These are phyloP conservation scores for Pogoniulus pusillus DNA, from an alignment of 2,797 vertebrate genomes.

Conservation along the genomic window DNA sequence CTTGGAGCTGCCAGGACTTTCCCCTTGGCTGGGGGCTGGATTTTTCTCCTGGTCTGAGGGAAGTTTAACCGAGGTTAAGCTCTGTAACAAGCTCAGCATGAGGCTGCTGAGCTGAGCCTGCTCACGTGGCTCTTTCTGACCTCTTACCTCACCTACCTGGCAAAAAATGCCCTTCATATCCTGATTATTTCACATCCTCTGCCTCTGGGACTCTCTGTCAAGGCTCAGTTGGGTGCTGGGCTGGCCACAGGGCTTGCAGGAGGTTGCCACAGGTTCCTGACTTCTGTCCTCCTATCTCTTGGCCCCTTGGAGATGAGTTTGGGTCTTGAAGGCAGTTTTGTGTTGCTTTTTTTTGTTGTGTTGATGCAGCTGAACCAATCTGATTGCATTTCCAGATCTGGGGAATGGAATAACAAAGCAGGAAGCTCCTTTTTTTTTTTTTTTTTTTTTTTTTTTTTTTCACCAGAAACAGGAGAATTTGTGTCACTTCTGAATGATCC, in stretches of 20 bases:
- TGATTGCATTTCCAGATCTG: conserved; percentile 68
- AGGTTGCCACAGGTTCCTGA: background rate
- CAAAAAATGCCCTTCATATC: background rate
- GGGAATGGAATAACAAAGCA: conserved; percentile 59
- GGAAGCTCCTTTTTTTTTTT: conserved; percentile 5
- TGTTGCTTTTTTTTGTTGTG: conserved; percentile 18
- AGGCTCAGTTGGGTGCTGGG: background rate
- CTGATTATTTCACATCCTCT: conserved; percentile 25
- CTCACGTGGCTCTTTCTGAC: background rate
- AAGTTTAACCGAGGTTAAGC: background rate
- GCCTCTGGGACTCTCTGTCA: accelerated
- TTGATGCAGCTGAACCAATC: conserved; percentile 54
- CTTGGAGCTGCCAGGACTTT: background rate
- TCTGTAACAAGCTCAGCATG: background rate
- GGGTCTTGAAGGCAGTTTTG: background rate
- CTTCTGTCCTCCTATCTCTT: conserved; percentile 49
- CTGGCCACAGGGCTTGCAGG: background rate
- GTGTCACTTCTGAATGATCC: background rate
- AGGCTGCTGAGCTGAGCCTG: background rate
- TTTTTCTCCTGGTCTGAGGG: background rate
- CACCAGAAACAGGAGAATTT: background rate
- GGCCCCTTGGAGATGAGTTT: conserved; percentile 1
- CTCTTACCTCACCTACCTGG: conserved; percentile 38
- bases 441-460: background rate
- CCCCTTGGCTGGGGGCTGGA: background rate